Conservation (phyloP, 2,888 invertebrate genomes). For the Mimumesa dahlbomi region DNA sequence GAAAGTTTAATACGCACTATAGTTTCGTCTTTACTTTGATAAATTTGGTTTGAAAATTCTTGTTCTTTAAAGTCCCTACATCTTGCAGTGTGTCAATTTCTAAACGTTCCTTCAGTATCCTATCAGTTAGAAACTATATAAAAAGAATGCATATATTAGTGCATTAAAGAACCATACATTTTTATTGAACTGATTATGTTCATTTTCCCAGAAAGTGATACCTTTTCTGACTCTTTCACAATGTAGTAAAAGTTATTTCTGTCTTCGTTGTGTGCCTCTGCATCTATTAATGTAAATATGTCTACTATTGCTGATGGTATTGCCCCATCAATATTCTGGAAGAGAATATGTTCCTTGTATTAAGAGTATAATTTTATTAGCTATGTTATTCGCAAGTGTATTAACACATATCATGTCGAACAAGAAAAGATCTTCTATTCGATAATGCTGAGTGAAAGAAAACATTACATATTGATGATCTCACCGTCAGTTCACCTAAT, state of each 20-base stretch:
- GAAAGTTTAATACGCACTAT: constrained; percentile 88
- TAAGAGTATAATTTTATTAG: background rate
- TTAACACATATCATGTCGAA: too few species aligned
- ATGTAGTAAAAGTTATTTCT: constrained; percentile 89
- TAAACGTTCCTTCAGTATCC: constrained; percentile 93
- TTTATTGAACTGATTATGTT: too few species aligned
- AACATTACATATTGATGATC: constrained; percentile 66
- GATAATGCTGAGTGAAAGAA: too few species aligned
- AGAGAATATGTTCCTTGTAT: constrained; percentile 52
- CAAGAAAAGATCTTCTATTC: too few species aligned
- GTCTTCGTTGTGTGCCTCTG: constrained; percentile 89
- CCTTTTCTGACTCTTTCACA: constrained; percentile 90
- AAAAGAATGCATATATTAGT: constrained; percentile 21
- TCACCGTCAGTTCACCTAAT: constrained; percentile 89
- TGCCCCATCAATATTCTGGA: constrained; percentile 88
- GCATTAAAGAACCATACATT: too few species aligned
- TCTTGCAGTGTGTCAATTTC: constrained; percentile 97
- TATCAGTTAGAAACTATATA: constrained; percentile 87
- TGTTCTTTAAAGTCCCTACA: constrained; percentile 93
- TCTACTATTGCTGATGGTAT: constrained; percentile 92
- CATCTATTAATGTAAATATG: constrained; percentile 91
- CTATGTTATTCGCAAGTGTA: too few species aligned
- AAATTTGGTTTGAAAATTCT: constrained; percentile 95
- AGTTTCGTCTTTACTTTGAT: constrained; percentile 99
- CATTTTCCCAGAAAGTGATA: constrained; percentile 71